Evolutionary conservation across 2,113 vertebrate genomes (phyloP), one percentile per base, ranked within the genome.

Genomic region (Malurus cyaneus): DNA sequence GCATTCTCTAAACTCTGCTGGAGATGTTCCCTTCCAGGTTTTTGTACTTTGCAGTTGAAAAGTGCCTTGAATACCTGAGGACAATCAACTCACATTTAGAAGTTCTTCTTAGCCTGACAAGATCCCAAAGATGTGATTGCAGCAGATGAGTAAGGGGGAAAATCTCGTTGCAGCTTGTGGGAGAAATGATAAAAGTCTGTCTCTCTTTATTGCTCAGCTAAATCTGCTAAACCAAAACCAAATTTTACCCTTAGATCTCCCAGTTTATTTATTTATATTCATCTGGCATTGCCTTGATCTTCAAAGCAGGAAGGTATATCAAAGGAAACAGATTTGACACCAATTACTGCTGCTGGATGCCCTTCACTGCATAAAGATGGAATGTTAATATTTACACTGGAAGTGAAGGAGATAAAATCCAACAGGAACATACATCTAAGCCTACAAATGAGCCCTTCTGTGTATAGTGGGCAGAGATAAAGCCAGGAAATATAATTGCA

Each of bases 301-400:
- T 97, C 95, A 97, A 96, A 97, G 93, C 36, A 90, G 60, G 44
- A 88, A 92, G 47, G 76, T 92, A 54, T 84, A 95, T 96, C 93
- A 96, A 96, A 97, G 44, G 60, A 86, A 95, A 90, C 85, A 83
- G 86, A 28, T 96, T 91, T 88, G 92, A 96, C 95, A 94, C 82
- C 95, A 96, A 96, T 97, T 96, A 95, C 70, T 92, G 93, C 80
- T 78, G 80, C 92, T 93, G 88, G 82, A 81, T 93, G 93, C 36
- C 67, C 92, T 64, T 72, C 64, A 19, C 56, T 88, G 89, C 92
- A 86, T 93, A 83, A 94, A 93, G 71, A 89, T 80, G 64, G 79
- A 92, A 44, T 64, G 89, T 52, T 96, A 96, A 95, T 94, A 96
- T 95, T 93, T 93, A 83, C 90, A 90, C 65, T 71, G 85, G 64